Percentiles rank a stretch among this genome's conserved stretches.
phyloP scores from a whole-genome alignment of 2,888 invertebrate genomes.

The Epistrophe grossulariae region DNA sequence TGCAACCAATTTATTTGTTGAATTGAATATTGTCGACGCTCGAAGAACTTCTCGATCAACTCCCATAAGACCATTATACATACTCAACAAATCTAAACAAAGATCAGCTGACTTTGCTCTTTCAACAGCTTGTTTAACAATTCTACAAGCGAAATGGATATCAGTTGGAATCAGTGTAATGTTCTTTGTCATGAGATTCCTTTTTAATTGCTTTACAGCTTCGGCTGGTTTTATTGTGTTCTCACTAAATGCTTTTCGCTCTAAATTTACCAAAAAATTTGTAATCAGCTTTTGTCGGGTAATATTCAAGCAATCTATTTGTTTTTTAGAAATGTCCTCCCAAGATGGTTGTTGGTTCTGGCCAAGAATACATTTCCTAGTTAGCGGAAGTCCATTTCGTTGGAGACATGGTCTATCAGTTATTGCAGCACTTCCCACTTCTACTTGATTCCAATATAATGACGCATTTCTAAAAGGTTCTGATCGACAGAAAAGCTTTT shows the following conservation, averaged over 20 bases:
- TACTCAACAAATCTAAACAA: conserved; percentile 78
- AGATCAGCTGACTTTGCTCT: conserved; percentile 69
- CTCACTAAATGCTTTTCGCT: conserved; percentile 62
- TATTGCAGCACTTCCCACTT: conserved; percentile 20
- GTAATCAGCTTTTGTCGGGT: conserved; percentile 76
- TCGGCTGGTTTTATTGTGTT: not conserved
- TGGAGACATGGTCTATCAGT: conserved; percentile 84
- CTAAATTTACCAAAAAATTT: conserved; percentile 78
- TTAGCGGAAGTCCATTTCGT: conserved; percentile 86
- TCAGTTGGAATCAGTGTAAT: conserved; percentile 85
- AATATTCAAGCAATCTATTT: conserved; percentile 77
- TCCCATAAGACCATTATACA: conserved; percentile 85
- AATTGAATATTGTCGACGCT: conserved; percentile 85
- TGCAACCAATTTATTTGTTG: conserved; percentile 87
- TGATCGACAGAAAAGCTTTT: not conserved
- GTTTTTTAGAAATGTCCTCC: conserved; percentile 82
- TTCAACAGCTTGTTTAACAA: conserved; percentile 78
- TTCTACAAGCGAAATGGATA: conserved; percentile 84
- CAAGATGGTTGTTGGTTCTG: conserved; percentile 85
- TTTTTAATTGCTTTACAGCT: conserved; percentile 47
- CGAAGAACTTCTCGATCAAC: conserved; percentile 81
- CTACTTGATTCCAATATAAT: conserved; percentile 23
- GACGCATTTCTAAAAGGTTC: conserved; percentile 38
- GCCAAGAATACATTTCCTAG: conserved; percentile 85
- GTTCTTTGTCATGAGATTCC: conserved; percentile 41